Conservation (phyloP, 2,888 invertebrate genomes). For the Platerodrilus igneus region DNA sequence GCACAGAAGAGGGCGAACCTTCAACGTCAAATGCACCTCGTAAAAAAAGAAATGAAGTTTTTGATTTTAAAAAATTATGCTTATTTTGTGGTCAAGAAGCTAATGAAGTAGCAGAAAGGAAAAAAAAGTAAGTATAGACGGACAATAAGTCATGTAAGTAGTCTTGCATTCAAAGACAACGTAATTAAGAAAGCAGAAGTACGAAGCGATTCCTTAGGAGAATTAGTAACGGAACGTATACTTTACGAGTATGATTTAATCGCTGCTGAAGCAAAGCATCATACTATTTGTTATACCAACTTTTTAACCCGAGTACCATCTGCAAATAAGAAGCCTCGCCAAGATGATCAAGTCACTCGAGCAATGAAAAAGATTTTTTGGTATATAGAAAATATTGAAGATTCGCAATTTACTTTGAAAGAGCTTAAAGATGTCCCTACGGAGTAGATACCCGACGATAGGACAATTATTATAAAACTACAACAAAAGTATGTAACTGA, state of each 20-base stretch:
- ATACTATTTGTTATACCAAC: constrained; percentile 39
- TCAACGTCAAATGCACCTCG: no score
- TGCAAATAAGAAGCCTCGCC: constrained; percentile 33
- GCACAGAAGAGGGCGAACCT: no score
- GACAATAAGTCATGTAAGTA: constrained; percentile 36
- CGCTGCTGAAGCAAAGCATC: constrained; percentile 38
- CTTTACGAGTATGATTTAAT: constrained; percentile 26
- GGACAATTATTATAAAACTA: no score
- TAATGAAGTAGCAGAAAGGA: constrained; percentile 31
- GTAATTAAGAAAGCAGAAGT: constrained; percentile 39
- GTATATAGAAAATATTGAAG: constrained; percentile 30
- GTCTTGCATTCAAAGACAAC: constrained; percentile 37
- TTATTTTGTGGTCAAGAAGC: constrained; percentile 39
- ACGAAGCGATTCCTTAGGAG: constrained; percentile 35
- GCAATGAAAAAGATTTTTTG: constrained; percentile 40
- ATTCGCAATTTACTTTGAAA: constrained; percentile 40
- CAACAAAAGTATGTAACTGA: constrained; percentile 29
- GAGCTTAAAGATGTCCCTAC: constrained; percentile 34
- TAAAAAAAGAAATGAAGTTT: constrained; percentile 16
- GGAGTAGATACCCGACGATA: no score
- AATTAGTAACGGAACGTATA: constrained; percentile 33
- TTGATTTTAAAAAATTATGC: constrained; percentile 35
- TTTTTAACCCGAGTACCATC: constrained; percentile 37
- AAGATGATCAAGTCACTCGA: constrained; percentile 40
- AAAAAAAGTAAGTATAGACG: constrained; percentile 35